A percentile compares a stretch with the other conserved stretches of the same genome.
These are phyloP conservation scores for Hermodice carunculata DNA, from an alignment of 2,888 invertebrate genomes.

Conservation along the genomic window DNA sequence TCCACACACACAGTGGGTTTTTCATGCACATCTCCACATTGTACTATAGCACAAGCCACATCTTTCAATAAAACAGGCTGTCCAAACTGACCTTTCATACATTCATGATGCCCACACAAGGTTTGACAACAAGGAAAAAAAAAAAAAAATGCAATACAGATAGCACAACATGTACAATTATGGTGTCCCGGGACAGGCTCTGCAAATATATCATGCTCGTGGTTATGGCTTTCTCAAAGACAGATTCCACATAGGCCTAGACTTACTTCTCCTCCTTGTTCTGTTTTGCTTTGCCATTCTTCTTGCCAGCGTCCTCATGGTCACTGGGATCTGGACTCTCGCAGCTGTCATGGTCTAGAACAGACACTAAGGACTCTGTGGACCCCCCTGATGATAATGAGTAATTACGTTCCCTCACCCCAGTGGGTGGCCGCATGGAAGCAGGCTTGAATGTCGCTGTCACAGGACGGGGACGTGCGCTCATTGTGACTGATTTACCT, in stretches of 20 bases:
- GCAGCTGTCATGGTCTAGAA: conserved; percentile 64
- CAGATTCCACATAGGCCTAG: conserved; percentile 60
- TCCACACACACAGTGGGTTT: too few relatives aligned
- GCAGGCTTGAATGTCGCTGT: conserved; percentile 55
- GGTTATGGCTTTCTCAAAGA: conserved; percentile 58
- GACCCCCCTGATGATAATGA: conserved; percentile 58
- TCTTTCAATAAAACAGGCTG: too few relatives aligned
- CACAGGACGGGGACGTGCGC: conserved; percentile 61
- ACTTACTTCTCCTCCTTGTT: background rate
- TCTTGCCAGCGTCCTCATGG: conserved; percentile 13
- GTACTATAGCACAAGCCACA: too few relatives aligned
- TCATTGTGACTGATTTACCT: conserved; percentile 39
- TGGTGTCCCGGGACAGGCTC: too few relatives aligned
- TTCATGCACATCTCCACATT: too few relatives aligned
- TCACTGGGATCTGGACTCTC: conserved; percentile 44
- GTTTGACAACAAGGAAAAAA: too few relatives aligned
- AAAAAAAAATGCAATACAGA: too few relatives aligned
- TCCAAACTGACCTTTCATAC: too few relatives aligned
- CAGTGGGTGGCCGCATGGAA: conserved; percentile 48
- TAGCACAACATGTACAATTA: too few relatives aligned
- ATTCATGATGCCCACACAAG: too few relatives aligned
- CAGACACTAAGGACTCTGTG: conserved; percentile 62
- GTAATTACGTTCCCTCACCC: conserved; percentile 37
- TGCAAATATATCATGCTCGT: conserved; percentile 40
- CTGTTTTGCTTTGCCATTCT: background rate